Evolutionary conservation across 2,888 invertebrate species (phyloP), one percentile per base, ranked within the genome.

Genomic region (Eurytoma adleriae): DNA sequence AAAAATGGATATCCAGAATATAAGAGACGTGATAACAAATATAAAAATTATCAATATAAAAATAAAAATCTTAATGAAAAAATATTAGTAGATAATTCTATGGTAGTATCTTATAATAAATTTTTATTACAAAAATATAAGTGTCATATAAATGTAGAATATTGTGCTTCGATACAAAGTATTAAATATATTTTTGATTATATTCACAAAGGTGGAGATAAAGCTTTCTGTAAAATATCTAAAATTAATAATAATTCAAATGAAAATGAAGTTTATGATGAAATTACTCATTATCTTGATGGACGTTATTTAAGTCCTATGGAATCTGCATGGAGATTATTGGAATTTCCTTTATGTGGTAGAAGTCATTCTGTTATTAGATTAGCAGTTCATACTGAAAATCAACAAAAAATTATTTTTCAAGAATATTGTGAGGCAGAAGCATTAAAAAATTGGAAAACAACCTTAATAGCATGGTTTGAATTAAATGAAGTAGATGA

Each of bases 51-150:
- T 61, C 7, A 5, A 56, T 3, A 61, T 16, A 52, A 16, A 52
- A 52, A 14, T 14, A 52, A 52, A 52, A 52, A 52, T 52, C 12
- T 14, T 14, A 52, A 24, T 10, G 24, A 24, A 14, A 10, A 27
- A 27, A 61, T 61, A 13, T 27, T 14, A 24, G 61, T 61, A 27
- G 27, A 24, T 14, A 61, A 61, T 27, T 61, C 18, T n/a, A 64
- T 64, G 64, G 10, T 64, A n/a, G 64, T 64, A 18, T 18, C 64
- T 1, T 64, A 64, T n/a, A 30, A 64, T 64, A 10, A 16, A 14
- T 48, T 64, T 48, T 64, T 64, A 10, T 48, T 64, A 16, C 14
- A 64, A 64, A 64, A 64, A 64, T 64, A 40, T 30, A 48, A n/a
- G 18, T 64, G 64, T 64, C 48, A 64, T n/a, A n/a, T n/a, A n/a